Percentiles rank a stretch among this genome's conserved stretches.
Evolutionary conservation across 2,113 vertebrate genomes (phyloP).

Genomic region (Heteronetta atricapilla): DNA sequence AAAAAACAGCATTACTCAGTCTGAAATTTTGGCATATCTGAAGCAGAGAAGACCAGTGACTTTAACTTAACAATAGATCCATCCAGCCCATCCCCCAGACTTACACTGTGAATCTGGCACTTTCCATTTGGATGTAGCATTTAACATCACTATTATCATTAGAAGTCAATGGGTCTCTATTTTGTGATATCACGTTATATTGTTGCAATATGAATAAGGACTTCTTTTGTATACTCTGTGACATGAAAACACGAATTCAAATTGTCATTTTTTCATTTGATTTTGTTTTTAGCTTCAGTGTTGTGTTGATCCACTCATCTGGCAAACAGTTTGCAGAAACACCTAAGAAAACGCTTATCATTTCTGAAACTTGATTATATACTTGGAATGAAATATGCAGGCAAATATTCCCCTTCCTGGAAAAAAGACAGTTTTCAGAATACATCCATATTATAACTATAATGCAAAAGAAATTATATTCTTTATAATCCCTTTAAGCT

Average conservation of each 20-base stretch:
- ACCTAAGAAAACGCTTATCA: neutral
- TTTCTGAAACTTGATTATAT: neutral
- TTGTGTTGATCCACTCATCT: neutral
- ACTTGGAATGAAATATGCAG: neutral
- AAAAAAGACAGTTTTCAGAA: neutral
- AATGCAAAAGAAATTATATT: neutral
- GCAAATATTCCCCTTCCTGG: neutral
- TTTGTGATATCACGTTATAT: neutral
- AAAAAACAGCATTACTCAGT: neutral
- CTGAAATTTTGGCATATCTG: neutral
- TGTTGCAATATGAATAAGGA: neutral
- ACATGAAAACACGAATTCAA: neutral
- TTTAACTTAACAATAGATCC: neutral
- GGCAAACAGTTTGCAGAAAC: neutral
- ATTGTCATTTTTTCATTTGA: neutral
- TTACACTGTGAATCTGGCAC: neutral
- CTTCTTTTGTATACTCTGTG: neutral
- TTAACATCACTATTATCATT: neutral
- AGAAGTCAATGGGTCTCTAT: neutral
- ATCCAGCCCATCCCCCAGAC: neutral
- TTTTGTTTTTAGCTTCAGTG: neutral
- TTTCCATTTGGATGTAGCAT: neutral
- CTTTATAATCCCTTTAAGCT: neutral
- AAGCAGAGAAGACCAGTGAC: neutral
- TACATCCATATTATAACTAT: neutral